Base-by-base conservation (phyloP, 2,888 invertebrate species). In the Tetropium fuscum region DNA sequence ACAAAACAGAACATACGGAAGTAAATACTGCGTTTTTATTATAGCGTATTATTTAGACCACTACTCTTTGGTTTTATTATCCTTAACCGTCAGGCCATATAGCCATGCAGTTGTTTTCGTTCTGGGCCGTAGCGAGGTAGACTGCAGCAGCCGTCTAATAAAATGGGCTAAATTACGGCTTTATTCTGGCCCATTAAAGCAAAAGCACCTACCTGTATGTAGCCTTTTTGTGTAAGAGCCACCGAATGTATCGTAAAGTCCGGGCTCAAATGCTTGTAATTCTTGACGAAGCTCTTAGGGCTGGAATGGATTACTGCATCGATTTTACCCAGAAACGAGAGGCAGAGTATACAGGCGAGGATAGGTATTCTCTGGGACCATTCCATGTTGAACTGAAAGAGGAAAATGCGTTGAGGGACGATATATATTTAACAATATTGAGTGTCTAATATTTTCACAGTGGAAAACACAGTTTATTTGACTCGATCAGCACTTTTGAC, bases 171-270 rank as follows among this genome's bases (percentile, higher is more conserved):
- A 43, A 59, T 51, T 48, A 40, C 32, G 20, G 11, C 20, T n/a
- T 10, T 27, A 36, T 22, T 53, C 38, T 51, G 7, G 3, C 32
- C 27, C 15, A 47, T 47, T 22, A 18, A 57, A 58, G 19, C 38
- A 18, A 18, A 34, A 22, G 13, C 55, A 49, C 64, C 53, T 78
- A 89, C 90, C 87, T 90, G 90, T 43, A 89, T 87, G 71, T 87
- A 90, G 71, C 89, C 89, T 73, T 85, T 86, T 76, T 90, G 90
- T 1, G 87, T 87, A n/a, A 90, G 78, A 8, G 84, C 80, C 15
- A 87, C 84, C 80, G 88, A 88, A 69, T 87, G 87, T 59, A 88
- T 84, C 0, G 82, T 70, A 41, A 57, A 44, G 38, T 66, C 60
- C 16, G 25, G 43, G 27, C 61, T 55, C 8, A 40, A 19, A 48